Evolutionary conservation across 2,113 vertebrate species (phyloP), one percentile per base, ranked within the genome.

Genomic region (Antechinus flavipes): DNA sequence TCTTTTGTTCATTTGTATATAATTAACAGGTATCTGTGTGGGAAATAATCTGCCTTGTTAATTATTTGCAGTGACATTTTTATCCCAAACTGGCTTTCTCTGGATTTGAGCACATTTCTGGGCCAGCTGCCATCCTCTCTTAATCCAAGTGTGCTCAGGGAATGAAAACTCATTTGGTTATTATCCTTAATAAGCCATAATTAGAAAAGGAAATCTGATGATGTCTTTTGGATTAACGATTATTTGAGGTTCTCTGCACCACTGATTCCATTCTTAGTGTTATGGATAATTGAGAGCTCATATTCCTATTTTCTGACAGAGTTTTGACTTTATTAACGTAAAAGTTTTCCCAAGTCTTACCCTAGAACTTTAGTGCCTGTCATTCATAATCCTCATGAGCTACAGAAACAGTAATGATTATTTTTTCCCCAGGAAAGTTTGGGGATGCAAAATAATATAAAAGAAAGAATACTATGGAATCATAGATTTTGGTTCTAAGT

Each of bases 51-150:
- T 84, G 68, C n/a, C 68, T 84, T 84, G 42, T 84, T 42, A 84
- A 42, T n/a, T n/a, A 35, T 84, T 84, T 84, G 35, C 42, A n/a
- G 14, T 84, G 68, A 84, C 68, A 84, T 84, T 84, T 84, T 84
- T 84, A 84, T 84, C 16, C 68, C n/a, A 84, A 84, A 84, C 68
- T 84, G 35, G 68, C 68, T 84, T 84, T n/a, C 68, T 84, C 68
- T 84, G 42, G 2, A 25, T 55, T 58, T 56, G 4, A 27, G 24
- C 54, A 55, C 8, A 76, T 35, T 76, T 47, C 49, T 92, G 58
- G 90, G 27, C 11, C 94, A 91, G 52, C 50, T 93, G 68, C 90
- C 50, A 94, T n/a, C 58, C 30, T 89, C 93, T 92, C 16, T 53
- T 91, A 91, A 7, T 89, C 91, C 68, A 93, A 92, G 89, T 52